Evolutionary conservation across 1,140 invertebrate species (phyloP).

Genomic region (Caenorhabditis inopinata): DNA sequence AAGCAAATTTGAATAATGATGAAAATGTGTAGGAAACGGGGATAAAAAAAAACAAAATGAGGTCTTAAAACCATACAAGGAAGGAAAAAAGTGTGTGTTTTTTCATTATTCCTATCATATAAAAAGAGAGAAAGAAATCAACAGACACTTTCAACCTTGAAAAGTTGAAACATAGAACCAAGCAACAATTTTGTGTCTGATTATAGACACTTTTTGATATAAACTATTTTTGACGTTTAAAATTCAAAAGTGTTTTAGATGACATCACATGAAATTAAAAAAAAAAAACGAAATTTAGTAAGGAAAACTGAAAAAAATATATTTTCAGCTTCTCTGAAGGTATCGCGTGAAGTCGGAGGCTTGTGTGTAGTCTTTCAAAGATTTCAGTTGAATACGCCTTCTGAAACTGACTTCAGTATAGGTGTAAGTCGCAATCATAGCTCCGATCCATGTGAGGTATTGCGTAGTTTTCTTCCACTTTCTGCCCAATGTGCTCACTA

Average conservation of each 20-base stretch:
- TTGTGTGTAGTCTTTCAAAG: slow-evolving; percentile 58
- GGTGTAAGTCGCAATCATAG: slow-evolving; percentile 50
- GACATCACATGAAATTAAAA: not conserved
- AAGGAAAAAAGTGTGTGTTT: no score
- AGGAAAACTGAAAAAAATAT: not conserved
- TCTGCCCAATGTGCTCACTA: slow-evolving; percentile 23
- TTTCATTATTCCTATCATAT: no score
- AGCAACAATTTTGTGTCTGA: slow-evolving; percentile 9
- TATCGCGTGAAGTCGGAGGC: not conserved
- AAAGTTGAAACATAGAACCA: slow-evolving; percentile 7
- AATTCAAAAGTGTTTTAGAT: not conserved
- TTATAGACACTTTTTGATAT: slow-evolving; percentile 2
- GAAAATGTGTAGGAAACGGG: no score
- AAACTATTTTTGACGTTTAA: not conserved
- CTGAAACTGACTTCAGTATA: slow-evolving; percentile 52
- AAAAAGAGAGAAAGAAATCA: not conserved
- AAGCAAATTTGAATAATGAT: no score
- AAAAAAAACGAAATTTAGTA: no score
- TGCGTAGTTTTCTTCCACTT: slow-evolving; percentile 53
- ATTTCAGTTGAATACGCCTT: slow-evolving; percentile 55
- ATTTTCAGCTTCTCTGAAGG: not conserved
- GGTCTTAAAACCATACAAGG: no score
- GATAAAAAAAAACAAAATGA: no score
- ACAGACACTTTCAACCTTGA: slow-evolving; percentile 8
- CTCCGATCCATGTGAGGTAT: slow-evolving; percentile 56